Evolutionary conservation across 53 echinoderm and acorn worm species (phyloP), one percentile per base, ranked within the genome.

Genomic region (Echinometra lucunter): DNA sequence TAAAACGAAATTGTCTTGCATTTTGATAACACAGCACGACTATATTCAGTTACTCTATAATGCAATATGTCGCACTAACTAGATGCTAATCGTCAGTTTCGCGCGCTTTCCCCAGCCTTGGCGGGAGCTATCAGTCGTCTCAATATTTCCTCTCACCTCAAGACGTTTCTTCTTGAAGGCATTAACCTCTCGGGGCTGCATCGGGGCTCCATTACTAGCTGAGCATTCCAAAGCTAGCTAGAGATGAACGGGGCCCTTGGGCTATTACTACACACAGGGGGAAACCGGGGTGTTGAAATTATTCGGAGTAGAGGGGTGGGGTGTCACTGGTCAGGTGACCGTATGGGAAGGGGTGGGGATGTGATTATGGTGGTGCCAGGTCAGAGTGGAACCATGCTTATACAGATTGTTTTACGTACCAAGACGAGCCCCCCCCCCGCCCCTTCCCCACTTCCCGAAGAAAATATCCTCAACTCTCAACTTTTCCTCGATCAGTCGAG

Each of bases 191-290:
- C 1, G 78, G 42, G 78, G 78, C 78, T 78, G 15, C 6, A 78
- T 40, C 78, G 35, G 78, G 38, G 38, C 38, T 78, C 78, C 78
- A 78, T 78, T 78, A 78, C 78, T 40, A 78, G 30, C 42, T 13
- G 40, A 78, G 78, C 78, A 78, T 78, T 78, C 78, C 78, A 42
- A 2, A 78, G 78, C 42, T 78, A 38, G 42, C 35, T 78, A 17
- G 42, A 78, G 78, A 78, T 1, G 19, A 78, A 78, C 78, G 78
- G 42, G 78, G 38, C 78, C 78, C 78, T 78, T 78, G 21, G 78
- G 78, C 78, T 78, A 78, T 78, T 78, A 78, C 78, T 78, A 78
- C 42, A 78, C 78, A 78, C 78, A 78, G 38, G 78, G 40, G 38
- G 42, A 78, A 11, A 42, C 40, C 38, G 19, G 78, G 78, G 78